Evolutionary conservation across 2,888 invertebrate species (phyloP).

Genomic region (Hirtodrosophila confusa): DNA sequence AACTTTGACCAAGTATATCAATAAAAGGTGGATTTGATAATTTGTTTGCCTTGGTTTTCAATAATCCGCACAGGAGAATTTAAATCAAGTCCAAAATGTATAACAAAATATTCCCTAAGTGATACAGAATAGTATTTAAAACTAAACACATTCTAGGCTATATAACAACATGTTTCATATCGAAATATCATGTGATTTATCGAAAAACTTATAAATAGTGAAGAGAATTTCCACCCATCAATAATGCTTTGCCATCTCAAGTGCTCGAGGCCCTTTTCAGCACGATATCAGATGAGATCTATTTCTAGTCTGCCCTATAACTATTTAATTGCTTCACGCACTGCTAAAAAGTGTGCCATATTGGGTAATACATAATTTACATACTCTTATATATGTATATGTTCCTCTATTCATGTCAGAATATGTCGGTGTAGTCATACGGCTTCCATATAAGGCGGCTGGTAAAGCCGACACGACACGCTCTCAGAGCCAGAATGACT

Average conservation of each 20-base stretch:
- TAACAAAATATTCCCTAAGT: too few species aligned
- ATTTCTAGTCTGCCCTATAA: not conserved
- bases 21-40: too few species aligned
- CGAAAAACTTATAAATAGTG: too few species aligned
- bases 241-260: not conserved
- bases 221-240: too few species aligned
- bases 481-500: conserved; percentile 15
- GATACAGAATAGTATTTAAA: too few species aligned
- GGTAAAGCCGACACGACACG: not conserved
- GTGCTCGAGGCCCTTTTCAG: not conserved
- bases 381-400: not conserved
- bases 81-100: too few species aligned
- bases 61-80: too few species aligned
- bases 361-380: conserved; percentile 7
- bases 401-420: not conserved
- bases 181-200: too few species aligned
- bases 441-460: conserved; percentile 37
- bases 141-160: too few species aligned
- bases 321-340: conserved; percentile 20
- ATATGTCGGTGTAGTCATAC: conserved; percentile 30
- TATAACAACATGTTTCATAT: too few species aligned
- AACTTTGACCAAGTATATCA: too few species aligned
- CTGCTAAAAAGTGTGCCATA: conserved; percentile 2
- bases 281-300: not conserved
- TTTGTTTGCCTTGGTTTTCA: too few species aligned